Evolutionary conservation across 2,797 vertebrate species (phyloP).

Genomic region (Falco novaeseelandiae): DNA sequence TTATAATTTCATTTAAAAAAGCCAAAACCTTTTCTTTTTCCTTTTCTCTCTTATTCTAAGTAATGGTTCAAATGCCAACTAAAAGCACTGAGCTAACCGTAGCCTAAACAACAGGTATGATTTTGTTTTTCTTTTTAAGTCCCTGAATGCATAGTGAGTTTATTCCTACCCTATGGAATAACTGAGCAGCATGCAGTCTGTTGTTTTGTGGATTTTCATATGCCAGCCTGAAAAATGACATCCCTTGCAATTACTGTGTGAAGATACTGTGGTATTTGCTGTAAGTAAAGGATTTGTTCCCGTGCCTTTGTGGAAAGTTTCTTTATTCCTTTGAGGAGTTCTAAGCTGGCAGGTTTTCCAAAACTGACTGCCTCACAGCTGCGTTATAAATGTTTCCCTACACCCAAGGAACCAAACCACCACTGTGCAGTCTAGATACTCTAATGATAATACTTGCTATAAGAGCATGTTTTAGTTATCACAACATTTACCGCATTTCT

Average conservation of each 20-base stretch:
- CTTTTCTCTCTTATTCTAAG: not conserved
- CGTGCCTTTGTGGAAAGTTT: not conserved
- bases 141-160: not conserved
- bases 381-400: not conserved
- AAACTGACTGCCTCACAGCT: not conserved
- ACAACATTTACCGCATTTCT: not conserved
- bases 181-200: not conserved
- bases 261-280: not conserved
- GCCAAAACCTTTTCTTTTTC: rapidly evolving
- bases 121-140: not conserved
- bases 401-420: not conserved
- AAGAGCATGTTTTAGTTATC: not conserved
- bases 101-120: not conserved
- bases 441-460: not conserved
- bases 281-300: not conserved
- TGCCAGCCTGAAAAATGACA: not conserved
- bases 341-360: not conserved
- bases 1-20: not conserved
- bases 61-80: not conserved
- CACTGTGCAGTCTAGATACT: not conserved
- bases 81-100: not conserved
- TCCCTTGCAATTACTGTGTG: not conserved
- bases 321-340: not conserved
- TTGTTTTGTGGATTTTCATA: not conserved
- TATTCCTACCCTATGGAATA: not conserved